Base-by-base conservation (phyloP, 2,797 vertebrate species). In the Labroides dimidiatus region DNA sequence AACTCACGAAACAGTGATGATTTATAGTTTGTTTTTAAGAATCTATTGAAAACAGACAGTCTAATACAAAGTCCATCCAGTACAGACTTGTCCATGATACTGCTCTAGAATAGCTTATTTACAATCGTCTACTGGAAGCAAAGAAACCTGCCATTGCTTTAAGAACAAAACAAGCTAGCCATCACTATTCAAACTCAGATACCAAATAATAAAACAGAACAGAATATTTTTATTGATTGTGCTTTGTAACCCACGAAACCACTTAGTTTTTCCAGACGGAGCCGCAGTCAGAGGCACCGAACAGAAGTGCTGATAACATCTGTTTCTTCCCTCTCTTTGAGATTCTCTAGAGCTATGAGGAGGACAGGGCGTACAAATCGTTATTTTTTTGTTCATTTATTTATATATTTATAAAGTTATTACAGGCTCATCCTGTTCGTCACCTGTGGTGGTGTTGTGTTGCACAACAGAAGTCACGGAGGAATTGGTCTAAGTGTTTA, bases 181-280 rank as follows among this genome's bases (percentile, higher is more conserved):
- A 71, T 89, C 84, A 92, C 89, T 87, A 83, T 92, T 87, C 63
- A 73, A 89, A 86, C 52, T 80, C 69, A 77, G 74, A 80, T 80
- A 87, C 56, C 21, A 64, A 80, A 87, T 71, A 14, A 78, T 27
- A 77, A 81, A 89, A 62, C 64, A 71, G 43, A 88, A 89, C 64
- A 77, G 43, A 78, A 77, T 77, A 50, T 67, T 72, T 81, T 65
- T 81, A 90, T 91, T 78, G 83, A 91, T 95, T 95, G 94, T 95
- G 94, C 94, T 95, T 95, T 92, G 87, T 92, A 94, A 95, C 92
- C 93, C 92, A 93, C 89, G 86, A 92, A 94, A 93, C 92, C 89
- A 88, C 85, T 92, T 93, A 20, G 13, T 86, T 76, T 85, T 69
- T 33, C 30, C 80, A 63, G 86, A 93, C 89, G 87, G 84, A 90